A percentile compares a stretch with the other conserved stretches of the same genome.
Conservation (phyloP, 2,797 vertebrate genomes). For the Brotula barbata region DNA sequence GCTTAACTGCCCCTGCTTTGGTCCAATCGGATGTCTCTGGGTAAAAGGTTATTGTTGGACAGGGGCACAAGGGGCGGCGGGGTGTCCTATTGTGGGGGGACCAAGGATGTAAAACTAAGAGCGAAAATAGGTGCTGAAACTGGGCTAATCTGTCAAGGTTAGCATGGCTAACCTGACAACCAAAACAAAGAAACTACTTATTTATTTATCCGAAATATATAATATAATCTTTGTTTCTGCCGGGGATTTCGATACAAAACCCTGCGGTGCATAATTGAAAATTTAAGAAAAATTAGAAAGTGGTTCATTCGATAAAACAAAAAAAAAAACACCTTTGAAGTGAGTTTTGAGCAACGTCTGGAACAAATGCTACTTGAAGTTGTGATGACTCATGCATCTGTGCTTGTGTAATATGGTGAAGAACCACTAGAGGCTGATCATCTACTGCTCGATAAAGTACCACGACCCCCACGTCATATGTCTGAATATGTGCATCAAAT, state of each 20-base stretch:
- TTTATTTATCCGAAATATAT: too few relatives aligned
- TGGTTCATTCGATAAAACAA: neutral
- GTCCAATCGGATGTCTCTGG: conserved; percentile 67
- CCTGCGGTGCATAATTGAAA: too few relatives aligned
- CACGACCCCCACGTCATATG: neutral
- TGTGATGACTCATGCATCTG: conserved; percentile 13
- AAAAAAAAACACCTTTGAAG: neutral
- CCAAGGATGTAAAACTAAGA: neutral
- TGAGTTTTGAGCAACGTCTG: neutral
- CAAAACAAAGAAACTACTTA: conserved; percentile 37
- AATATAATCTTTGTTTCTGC: too few relatives aligned
- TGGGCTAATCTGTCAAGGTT: conserved; percentile 16
- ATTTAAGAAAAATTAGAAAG: neutral
- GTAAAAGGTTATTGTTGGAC: conserved; percentile 75
- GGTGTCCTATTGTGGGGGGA: conserved; percentile 15
- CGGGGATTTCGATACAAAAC: too few relatives aligned
- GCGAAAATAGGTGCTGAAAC: neutral
- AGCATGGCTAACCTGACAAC: neutral
- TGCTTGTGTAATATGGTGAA: neutral
- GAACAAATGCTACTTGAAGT: neutral
- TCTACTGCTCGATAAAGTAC: neutral
- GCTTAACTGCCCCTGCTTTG: conserved; percentile 35
- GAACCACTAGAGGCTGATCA: conserved; percentile 29
- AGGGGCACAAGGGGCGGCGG: conserved; percentile 14
- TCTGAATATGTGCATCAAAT: neutral